These are phyloP conservation scores for Brachypodius melanocephalos DNA, from an alignment of 2,113 vertebrate genomes.

Conservation along the genomic window DNA sequence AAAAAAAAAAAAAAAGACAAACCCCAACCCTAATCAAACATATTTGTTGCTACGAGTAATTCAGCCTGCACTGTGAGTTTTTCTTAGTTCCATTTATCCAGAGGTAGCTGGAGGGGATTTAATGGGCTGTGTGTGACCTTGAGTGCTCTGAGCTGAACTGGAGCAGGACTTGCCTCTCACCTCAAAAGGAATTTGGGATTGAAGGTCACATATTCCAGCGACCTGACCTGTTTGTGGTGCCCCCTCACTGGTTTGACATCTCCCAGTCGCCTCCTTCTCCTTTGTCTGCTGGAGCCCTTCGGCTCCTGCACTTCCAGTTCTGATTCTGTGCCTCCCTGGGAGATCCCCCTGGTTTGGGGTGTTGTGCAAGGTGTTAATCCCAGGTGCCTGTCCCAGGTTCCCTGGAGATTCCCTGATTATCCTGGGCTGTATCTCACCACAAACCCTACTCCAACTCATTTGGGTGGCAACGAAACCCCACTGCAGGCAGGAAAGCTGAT, in stretches of 20 bases:
- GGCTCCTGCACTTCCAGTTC: neutral
- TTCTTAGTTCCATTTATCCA: neutral
- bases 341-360: neutral
- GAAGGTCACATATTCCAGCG: neutral
- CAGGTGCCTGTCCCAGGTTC: neutral
- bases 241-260: neutral
- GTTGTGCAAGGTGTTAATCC: neutral
- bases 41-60: neutral
- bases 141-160: neutral
- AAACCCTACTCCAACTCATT: fast-evolving
- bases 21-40: neutral
- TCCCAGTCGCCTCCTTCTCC: neutral
- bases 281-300: neutral
- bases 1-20: too few relatives aligned
- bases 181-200: neutral
- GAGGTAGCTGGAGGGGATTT: neutral
- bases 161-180: neutral
- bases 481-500: fast-evolving
- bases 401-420: neutral
- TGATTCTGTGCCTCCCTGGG: neutral
- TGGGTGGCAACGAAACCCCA: neutral
- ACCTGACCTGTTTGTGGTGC: neutral
- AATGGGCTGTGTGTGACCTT: neutral
- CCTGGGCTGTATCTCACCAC: neutral
- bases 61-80: neutral